Evolutionary conservation across 2,888 invertebrate species (phyloP), one percentile per base, ranked within the genome.

Genomic region (Pristionchus mayeri): DNA sequence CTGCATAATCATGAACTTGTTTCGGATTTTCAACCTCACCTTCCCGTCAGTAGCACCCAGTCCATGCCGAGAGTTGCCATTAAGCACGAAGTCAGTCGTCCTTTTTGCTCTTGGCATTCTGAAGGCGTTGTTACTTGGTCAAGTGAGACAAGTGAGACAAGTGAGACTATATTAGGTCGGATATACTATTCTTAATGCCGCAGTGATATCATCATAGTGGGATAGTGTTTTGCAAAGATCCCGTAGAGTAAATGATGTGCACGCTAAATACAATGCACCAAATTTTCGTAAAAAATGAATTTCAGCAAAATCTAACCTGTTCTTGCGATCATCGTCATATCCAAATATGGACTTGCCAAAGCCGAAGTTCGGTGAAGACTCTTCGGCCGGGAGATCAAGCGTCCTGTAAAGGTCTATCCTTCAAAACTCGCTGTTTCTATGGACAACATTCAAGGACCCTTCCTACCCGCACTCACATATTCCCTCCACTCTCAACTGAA

Each of bases 31-130:
- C 2, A 37, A 7, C 3, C 67, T 21, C 18, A 67, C 67, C 67
- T 67, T 67, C 4, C 67, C 67, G n/a, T 67, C 67, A 67, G 11
- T 11, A 40, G 67, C 67, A 3, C 67, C 67, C 11, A 67, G 67
- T 34, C 67, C 67, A 27, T 67, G 67, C 21, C 37, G 34, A 11
- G 21, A 67, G 40, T 67, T 21, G 4, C 21, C 34, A 21, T 40
- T 21, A 11, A 67, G 67, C 3, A 11, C 3, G 40, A 67, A 67
- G 34, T 67, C 30, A 27, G 16, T 37, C 0, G 60, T 60, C 24
- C 30, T 60, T 4, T 16, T 60, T 16, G 30, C 2, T 30, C 30
- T 24, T 60, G 30, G 2, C 11, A 60, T 7, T 60, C 9, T 24
- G 9, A 57, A 57, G 27, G 13, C 27, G 27, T 27, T n/a, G n/a